Percentiles rank a stretch among this genome's conserved stretches.
These are phyloP conservation scores for Abscondita cerata DNA, from an alignment of 2,888 invertebrate species.

Conservation along the genomic window DNA sequence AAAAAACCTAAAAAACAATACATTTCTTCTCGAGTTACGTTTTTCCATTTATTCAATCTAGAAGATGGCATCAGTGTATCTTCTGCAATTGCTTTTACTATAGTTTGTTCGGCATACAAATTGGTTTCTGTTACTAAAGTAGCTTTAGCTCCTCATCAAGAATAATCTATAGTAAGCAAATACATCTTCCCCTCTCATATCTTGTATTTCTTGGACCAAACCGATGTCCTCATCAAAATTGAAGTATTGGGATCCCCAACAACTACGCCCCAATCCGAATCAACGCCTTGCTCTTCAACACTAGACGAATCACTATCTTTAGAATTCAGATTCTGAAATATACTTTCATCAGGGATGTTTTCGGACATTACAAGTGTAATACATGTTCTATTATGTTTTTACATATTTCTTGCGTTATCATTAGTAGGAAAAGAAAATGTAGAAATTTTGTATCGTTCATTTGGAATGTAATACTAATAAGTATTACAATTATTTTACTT, in stretches of 20 bases:
- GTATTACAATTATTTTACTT: no score
- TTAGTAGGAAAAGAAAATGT: neutral
- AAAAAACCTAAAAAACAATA: neutral
- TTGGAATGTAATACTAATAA: neutral
- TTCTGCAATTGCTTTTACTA: neutral
- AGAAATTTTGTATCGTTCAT: neutral
- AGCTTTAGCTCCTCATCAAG: neutral
- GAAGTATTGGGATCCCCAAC: neutral
- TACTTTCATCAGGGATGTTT: neutral
- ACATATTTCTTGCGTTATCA: neutral
- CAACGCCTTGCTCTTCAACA: neutral
- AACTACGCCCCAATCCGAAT: neutral
- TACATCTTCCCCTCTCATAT: neutral
- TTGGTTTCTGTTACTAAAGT: neutral
- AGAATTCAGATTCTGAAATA: neutral
- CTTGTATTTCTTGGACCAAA: neutral
- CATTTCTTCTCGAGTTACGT: no score
- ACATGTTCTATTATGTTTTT: neutral
- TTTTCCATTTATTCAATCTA: neutral
- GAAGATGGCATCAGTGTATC: neutral
- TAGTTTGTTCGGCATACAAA: neutral
- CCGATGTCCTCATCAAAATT: neutral
- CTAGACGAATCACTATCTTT: neutral
- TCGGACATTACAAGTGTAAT: neutral
- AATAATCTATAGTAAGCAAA: no score